Base-by-base conservation (phyloP, 2,797 vertebrate genomes). In the Podarcis siculus region DNA sequence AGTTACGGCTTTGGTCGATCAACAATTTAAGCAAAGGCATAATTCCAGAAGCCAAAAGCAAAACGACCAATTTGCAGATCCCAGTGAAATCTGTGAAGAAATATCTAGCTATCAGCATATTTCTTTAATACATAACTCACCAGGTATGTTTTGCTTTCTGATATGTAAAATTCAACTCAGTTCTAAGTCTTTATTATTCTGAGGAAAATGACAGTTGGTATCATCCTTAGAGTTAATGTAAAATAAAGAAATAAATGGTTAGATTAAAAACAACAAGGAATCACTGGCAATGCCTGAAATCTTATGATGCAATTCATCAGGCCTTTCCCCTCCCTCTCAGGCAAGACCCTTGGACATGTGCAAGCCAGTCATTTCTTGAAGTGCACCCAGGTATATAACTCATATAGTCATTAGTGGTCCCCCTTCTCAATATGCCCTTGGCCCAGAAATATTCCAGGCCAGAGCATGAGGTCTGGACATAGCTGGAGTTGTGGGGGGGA, bases 61-160 rank as follows among this genome's bases (percentile, higher is more conserved):
- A 80, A 92, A 94, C 85, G 64, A 90, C 69, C 90, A 88, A 75
- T 90, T 92, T 73, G 89, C 85, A 67, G 76, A 88, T 82, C 71
- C 80, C 85, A 77, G 39, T 45, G 66, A 82, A 23, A 87, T 79
- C 49, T 89, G 67, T 64, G 82, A 91, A 91, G 89, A 94, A 42
- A 88, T 66, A 42, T 88, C 94, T 30, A 72, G 80, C 61, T 90
- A 85, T 64, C 87, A 82, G 61, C 87, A 8, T 37, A 82, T 90
- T 86, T 67, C 90, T 73, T 84, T 89, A 35, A 84, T 90, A 88
- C 71, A 85, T 0, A 71, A 89, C 37, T n/a, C 84, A 79, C 92
- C 93, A 95, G 91, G 95, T 94, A 91, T 8, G 81, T 91, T 77
- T 67, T 86, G 77, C 27, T 85, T 66, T 79, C 58, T 75, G 5